A percentile compares a stretch with the other conserved stretches of the same genome.
Conservation (phyloP, 2,113 vertebrate genomes). For the Mohoua ochrocephala region DNA sequence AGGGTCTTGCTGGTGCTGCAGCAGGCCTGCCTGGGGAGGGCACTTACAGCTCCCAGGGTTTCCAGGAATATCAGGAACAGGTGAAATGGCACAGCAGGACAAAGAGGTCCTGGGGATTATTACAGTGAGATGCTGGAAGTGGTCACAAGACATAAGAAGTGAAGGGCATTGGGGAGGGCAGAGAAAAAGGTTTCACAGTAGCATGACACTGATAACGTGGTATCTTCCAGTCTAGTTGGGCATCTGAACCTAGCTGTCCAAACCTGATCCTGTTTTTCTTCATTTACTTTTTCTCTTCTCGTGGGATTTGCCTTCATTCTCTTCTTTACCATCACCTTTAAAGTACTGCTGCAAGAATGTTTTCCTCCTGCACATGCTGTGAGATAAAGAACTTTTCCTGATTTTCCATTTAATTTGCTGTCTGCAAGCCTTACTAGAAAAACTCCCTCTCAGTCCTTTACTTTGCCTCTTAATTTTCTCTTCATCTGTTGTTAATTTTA, state of each 20-base stretch:
- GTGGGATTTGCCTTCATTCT: background rate
- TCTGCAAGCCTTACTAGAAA: background rate
- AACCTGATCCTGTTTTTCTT: background rate
- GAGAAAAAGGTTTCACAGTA: background rate
- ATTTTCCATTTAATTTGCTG: background rate
- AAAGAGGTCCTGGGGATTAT: background rate
- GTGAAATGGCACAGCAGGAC: background rate
- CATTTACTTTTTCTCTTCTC: background rate
- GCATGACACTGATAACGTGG: rapidly evolving
- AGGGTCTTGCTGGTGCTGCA: background rate
- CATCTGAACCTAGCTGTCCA: background rate
- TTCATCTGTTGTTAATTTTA: background rate
- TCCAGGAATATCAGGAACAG: background rate
- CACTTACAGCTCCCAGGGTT: background rate
- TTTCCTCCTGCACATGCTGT: background rate
- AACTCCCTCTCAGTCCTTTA: background rate
- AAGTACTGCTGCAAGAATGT: background rate
- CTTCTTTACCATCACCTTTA: background rate
- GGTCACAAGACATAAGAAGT: rapidly evolving
- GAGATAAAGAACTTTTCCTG: background rate
- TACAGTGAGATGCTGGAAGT: background rate
- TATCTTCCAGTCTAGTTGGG: background rate
- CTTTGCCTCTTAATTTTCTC: background rate
- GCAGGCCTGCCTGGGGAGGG: background rate
- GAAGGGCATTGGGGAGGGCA: background rate